These are phyloP conservation scores for Lathronympha strigana DNA, from an alignment of 2,888 invertebrate species.

Conservation along the genomic window DNA sequence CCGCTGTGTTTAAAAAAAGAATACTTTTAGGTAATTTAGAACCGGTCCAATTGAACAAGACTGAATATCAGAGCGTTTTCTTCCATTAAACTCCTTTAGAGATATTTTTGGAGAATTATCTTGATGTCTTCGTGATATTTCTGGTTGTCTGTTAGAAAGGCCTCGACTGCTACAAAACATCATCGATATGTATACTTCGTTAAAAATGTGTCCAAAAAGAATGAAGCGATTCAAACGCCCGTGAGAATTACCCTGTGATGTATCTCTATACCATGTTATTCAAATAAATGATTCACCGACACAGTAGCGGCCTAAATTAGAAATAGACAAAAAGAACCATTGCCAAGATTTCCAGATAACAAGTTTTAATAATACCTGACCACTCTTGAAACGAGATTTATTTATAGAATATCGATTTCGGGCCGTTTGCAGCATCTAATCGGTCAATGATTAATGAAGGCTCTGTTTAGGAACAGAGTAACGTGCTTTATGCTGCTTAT, in stretches of 20 bases:
- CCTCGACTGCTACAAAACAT: too few relatives aligned
- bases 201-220: too few relatives aligned
- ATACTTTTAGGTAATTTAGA: not conserved
- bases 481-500: slow-evolving; percentile 3
- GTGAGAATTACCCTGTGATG: too few relatives aligned
- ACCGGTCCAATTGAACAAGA: not conserved
- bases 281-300: slow-evolving; percentile 36
- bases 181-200: too few relatives aligned
- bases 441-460: slow-evolving; percentile 10
- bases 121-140: too few relatives aligned
- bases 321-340: slow-evolving; percentile 33
- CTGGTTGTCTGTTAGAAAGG: too few relatives aligned
- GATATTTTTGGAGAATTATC: too few relatives aligned
- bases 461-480: not conserved
- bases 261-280: slow-evolving; percentile 8
- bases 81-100: too few relatives aligned
- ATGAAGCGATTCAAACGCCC: too few relatives aligned
- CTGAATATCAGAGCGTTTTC: too few relatives aligned
- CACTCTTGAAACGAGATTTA: not conserved
- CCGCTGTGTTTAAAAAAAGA: too few relatives aligned
- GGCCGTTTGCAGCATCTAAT: slow-evolving; percentile 3
- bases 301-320: slow-evolving; percentile 34
- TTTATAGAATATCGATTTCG: slow-evolving; percentile 13
- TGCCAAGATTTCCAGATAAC: slow-evolving; percentile 36
- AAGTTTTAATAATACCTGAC: slow-evolving; percentile 30